phyloP scores from a whole-genome alignment of 2,797 vertebrate genomes.

The Novumbra hubbsi region DNA sequence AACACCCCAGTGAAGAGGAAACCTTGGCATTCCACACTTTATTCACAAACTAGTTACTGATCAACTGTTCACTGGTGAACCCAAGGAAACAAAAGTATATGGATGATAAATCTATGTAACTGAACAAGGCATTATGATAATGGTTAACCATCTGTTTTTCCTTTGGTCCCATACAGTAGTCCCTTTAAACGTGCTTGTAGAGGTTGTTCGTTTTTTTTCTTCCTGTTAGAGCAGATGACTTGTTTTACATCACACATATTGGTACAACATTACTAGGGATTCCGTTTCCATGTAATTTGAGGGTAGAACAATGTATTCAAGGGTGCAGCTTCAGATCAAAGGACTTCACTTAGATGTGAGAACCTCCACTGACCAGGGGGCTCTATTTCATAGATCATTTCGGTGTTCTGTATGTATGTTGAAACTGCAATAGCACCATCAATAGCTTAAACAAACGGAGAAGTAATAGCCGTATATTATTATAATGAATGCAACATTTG shows the following conservation, averaged over 20 bases:
- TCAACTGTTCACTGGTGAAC: constrained; percentile 63
- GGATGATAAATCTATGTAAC: constrained; percentile 60
- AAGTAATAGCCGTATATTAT: constrained; percentile 35
- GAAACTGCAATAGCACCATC: constrained; percentile 67
- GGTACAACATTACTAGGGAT: not conserved
- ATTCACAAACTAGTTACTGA: constrained; percentile 77
- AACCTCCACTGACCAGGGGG: not conserved
- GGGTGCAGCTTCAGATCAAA: not conserved
- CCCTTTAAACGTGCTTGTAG: constrained; percentile 39
- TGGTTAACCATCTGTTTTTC: constrained; percentile 30
- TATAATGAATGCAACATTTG: constrained; percentile 2
- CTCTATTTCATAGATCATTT: not conserved
- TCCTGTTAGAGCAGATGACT: not conserved
- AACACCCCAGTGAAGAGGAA: constrained; percentile 13
- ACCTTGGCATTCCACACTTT: constrained; percentile 75
- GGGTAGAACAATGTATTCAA: not conserved
- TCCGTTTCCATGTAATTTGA: not conserved
- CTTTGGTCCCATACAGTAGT: constrained; percentile 37
- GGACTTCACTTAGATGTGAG: not conserved
- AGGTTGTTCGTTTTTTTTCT: not conserved
- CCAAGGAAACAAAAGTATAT: constrained; percentile 55
- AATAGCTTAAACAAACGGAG: constrained; percentile 49
- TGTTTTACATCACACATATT: not conserved
- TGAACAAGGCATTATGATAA: constrained; percentile 53
- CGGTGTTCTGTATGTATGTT: constrained; percentile 52